Evolutionary conservation across 2,888 invertebrate genomes (phyloP).

Genomic region (Scaptomyza cyrtandrae): DNA sequence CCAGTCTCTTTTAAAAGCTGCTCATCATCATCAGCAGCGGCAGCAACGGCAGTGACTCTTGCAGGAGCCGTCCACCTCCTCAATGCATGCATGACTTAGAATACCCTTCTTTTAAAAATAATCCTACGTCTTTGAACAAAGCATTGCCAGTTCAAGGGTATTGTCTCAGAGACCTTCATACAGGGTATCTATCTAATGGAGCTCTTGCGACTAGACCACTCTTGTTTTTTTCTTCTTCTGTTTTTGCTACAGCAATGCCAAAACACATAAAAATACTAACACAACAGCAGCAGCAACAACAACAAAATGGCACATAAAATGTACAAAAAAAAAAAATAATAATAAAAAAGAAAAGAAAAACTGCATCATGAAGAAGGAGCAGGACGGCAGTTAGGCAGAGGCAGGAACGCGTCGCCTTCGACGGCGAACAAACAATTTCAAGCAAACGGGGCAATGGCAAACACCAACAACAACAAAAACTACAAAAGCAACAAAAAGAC

Average conservation of each 20-base stretch:
- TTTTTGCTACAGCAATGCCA: slow-evolving; percentile 52
- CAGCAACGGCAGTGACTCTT: slow-evolving; percentile 10
- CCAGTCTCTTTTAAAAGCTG: slow-evolving; percentile 79
- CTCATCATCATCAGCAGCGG: slow-evolving; percentile 70
- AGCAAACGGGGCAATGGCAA: slow-evolving; percentile 43
- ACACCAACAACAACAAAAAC: background rate
- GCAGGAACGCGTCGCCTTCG: slow-evolving; percentile 68
- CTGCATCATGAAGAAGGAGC: slow-evolving; percentile 19
- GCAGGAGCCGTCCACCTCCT: slow-evolving; percentile 35
- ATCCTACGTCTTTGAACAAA: too few species aligned
- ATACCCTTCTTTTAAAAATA: too few species aligned
- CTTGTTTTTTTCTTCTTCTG: slow-evolving; percentile 24
- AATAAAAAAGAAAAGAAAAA: slow-evolving; percentile 27
- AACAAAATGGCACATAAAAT: slow-evolving; percentile 67
- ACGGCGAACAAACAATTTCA: slow-evolving; percentile 79
- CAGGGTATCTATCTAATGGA: slow-evolving; percentile 9
- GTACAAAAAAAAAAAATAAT: slow-evolving; percentile 52
- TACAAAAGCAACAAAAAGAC: slow-evolving; percentile 65
- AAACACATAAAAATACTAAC: slow-evolving; percentile 75
- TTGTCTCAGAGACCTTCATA: background rate
- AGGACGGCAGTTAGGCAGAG: slow-evolving; percentile 22
- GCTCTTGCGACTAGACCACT: background rate
- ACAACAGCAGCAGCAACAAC: slow-evolving; percentile 35
- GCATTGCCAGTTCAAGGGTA: too few species aligned
- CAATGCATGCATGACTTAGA: too few species aligned